Base-by-base conservation (phyloP, 53 echinoderm and acorn worm genomes). In the Paracentrotus lividus region DNA sequence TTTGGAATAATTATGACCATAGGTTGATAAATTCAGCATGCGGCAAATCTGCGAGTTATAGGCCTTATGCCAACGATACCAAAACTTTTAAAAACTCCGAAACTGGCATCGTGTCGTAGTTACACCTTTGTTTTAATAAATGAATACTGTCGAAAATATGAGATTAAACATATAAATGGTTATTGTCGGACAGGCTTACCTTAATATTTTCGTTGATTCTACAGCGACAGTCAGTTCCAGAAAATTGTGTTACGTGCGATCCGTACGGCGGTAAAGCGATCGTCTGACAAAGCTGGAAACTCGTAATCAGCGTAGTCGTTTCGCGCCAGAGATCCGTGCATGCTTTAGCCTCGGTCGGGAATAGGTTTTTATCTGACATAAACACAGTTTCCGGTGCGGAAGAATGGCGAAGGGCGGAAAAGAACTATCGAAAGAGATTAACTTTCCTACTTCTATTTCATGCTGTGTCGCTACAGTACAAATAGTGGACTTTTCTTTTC, bases 371-470 rank as follows among this genome's bases (percentile, higher is more conserved):
- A 88, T 88, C 88, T 54, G 42, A 88, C 88, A 55, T 88, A 54
- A 88, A 54, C 88, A 88, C 88, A 24, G 27, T 33, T 57, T 88
- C 88, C 88, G 88, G 88, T 58, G 16, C 88, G 88, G 88, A 88
- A 88, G 88, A 88, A 88, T 88, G 88, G 88, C 88, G 88, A 58
- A 53, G 88, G 38, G 88, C 88, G 88, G 88, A 88, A 88, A 88
- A 53, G 88, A 88, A 38, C 88, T 24, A 56, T 56, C 88, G 88
- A 88, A 40, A 88, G 31, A 51, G 32, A 36, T 88, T 38, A 88
- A 88, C 34, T 52, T 49, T 85, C 26, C 49, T 85, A 40, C 14
- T 72, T 36, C 40, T 72, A 3, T 72, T 36, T 16, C 72, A 72
- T 40, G 5, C 72, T 40, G 72, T 21, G 72, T 72, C 72, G 72